Evolutionary conservation across 2,113 vertebrate genomes (phyloP), one percentile per base, ranked within the genome.

Genomic region (Prunella himalayana): DNA sequence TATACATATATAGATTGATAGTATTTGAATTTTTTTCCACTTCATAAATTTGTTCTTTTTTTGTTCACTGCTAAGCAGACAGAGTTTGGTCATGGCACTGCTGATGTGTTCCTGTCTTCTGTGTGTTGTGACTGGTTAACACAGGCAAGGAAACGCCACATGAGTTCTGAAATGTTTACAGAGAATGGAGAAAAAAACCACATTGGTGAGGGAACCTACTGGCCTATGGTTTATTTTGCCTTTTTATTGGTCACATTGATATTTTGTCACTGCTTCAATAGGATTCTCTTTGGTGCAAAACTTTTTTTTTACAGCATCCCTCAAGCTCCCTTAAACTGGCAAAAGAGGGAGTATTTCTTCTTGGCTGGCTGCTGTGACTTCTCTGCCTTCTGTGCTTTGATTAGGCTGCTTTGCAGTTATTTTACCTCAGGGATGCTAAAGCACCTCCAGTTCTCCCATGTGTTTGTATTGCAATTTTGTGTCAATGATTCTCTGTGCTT

Each of bases 101-200:
- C 54, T 65, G 64, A n/a, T 37, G 41, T 3, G 4, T 65, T 78
- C 41, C 75, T 51, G 15, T 17, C 12, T 83, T 84, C 39, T 72
- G 6, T 77, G n/a, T 45, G 11, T 68, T 88, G 41, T 50, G 47
- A n/a, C 20, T n/a, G 31, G 8, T 57, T 57, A 50, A 53, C 19
- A 7, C 25, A 60, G 25, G 16, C 42, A 75, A 75, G 31, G 22
- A 33, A 57, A 39, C 0, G 1, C 13, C 21, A 21, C 0, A 1
- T 11, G 15, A 47, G 37, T 13, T 47, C 23, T 39, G 3, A 60
- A 85, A 42, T 25, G 0, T 68, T 86, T 44, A 33, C 2, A 41
- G 33, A 35, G 57, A 44, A 59, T 16, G 7, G 31, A 60, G 8
- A 2, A 11, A 57, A 54, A 64, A 12, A 2, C 0, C 22, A 13